Base-by-base conservation (phyloP, 2,888 invertebrate species). In the Protophormia terraenovae region DNA sequence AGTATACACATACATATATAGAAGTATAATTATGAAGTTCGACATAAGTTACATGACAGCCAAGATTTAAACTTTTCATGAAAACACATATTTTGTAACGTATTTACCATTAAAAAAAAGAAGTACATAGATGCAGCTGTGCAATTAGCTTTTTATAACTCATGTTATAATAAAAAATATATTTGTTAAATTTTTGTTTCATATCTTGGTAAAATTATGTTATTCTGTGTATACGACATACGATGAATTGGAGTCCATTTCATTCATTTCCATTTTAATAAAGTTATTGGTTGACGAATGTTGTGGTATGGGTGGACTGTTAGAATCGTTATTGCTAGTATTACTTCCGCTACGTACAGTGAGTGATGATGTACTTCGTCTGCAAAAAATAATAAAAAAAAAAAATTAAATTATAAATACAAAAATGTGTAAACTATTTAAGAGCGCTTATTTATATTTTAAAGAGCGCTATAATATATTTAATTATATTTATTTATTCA, bases 211-310 rank as follows among this genome's bases (percentile, higher is more conserved):
- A 27, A 47, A 58, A 58, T 50, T 22, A 1, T 60, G 4, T 91
- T 89, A 96, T 93, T 97, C 97, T 83, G 97, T 96, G 93, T 97
- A 97, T 90, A 97, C 97, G 90, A 97, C 96, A 89, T 97, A 96
- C 89, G 96, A 96, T 87, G 96, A 96, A 92, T 95, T 95, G 75
- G 96, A 96, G 86, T 94, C 94, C 87, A 95, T 94, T 91, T 95
- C 95, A 75, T 95, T 94, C 89, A 96, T 94, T 93, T 96, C 96
- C 55, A 96, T 95, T 93, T 96, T 96, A 78, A 96, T 95, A 92
- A 94, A 95, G 89, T 95, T 95, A 86, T 94, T 94, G 89, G 94
- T 94, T 85, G 94, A 92, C 45, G 82, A 27, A 62, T 41, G 60
- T 90, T 94, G 93, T 89, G 94, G 94, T 88, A 94, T 93, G 8